A percentile compares a stretch with the other conserved stretches of the same genome.
Evolutionary conservation across 2,888 invertebrate species (phyloP).

Genomic region (Orchestes rusci): DNA sequence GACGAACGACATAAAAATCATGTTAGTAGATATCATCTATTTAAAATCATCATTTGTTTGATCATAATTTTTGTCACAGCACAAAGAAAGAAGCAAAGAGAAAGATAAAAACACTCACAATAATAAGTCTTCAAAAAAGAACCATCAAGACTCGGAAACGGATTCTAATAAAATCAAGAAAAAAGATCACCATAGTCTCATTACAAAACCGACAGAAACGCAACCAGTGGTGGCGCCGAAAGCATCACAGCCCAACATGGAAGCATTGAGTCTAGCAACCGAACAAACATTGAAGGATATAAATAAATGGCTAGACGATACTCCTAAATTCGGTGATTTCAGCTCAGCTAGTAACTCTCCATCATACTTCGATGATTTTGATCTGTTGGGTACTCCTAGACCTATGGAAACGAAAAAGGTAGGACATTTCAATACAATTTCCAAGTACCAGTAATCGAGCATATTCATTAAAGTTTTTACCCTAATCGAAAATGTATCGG

Average conservation of each 20-base stretch:
- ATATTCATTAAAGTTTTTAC: too few relatives aligned
- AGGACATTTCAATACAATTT: too few relatives aligned
- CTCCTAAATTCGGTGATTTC: constrained; percentile 66
- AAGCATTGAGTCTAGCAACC: constrained; percentile 63
- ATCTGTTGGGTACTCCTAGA: constrained; percentile 36
- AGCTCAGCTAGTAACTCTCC: constrained; percentile 76
- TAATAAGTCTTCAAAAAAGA: background rate
- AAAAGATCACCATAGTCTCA: background rate
- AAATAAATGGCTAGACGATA: constrained; percentile 82
- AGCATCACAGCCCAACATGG: constrained; percentile 41
- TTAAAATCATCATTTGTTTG: background rate
- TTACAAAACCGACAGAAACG: constrained; percentile 22
- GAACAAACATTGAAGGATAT: constrained; percentile 79
- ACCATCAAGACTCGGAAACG: constrained; percentile 1
- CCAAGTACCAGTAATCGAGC: too few relatives aligned
- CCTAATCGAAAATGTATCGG: too few relatives aligned
- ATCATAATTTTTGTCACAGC: background rate
- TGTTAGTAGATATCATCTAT: constrained; percentile 21
- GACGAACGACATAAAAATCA: constrained; percentile 27
- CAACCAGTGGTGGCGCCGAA: too few relatives aligned
- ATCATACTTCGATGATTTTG: constrained; percentile 56
- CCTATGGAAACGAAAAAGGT: constrained; percentile 17
- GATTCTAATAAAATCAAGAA: background rate
- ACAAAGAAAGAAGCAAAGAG: constrained; percentile 15
- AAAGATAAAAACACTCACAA: background rate